phyloP scores from a whole-genome alignment of 2,888 invertebrate genomes.

The Amaurobius ferox region DNA sequence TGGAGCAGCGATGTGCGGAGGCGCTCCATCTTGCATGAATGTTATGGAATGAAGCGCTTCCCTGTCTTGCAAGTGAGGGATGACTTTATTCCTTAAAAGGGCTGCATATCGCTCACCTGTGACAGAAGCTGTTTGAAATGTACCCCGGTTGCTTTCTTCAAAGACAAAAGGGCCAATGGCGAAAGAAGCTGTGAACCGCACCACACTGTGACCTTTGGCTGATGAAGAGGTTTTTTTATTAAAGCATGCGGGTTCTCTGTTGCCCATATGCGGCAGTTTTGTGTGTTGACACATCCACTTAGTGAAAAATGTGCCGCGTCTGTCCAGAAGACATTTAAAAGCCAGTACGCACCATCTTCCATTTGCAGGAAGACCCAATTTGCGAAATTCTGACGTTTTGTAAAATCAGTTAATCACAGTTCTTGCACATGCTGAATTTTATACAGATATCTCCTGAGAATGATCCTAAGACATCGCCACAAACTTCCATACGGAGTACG shows the following conservation, averaged over 20 bases:
- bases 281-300: neutral
- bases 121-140: neutral
- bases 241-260: neutral
- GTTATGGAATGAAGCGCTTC: neutral
- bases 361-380: no score
- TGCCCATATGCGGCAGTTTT: neutral
- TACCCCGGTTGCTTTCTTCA: neutral
- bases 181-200: neutral
- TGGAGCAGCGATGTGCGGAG: neutral
- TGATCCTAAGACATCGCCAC: no score
- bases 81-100: neutral
- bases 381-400: no score
- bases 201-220: neutral
- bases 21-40: neutral
- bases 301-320: neutral
- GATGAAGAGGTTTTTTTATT: neutral
- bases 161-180: neutral
- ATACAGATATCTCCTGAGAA: no score
- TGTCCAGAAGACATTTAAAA: neutral
- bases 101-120: neutral
- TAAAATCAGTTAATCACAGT: no score
- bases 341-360: no score
- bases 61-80: neutral
- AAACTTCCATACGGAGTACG: no score
- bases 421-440: no score